Percentiles rank a stretch among this genome's conserved stretches.
phyloP scores from a whole-genome alignment of 2,113 vertebrate genomes.

The Arothron firmamentum region DNA sequence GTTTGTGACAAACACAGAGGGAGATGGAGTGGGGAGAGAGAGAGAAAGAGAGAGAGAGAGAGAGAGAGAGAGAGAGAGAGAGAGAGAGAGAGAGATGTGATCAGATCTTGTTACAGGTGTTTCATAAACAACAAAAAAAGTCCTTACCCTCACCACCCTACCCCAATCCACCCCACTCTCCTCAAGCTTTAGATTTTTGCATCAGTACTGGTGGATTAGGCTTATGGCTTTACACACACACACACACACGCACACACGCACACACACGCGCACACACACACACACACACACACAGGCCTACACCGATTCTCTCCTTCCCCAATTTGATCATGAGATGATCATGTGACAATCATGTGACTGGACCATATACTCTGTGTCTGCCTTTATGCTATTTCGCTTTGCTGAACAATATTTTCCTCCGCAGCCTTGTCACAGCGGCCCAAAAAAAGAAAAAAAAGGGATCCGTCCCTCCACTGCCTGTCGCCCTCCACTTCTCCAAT shows the following conservation, averaged over 20 bases:
- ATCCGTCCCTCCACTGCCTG: slow-evolving; percentile 5
- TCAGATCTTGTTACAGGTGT: slow-evolving; percentile 71
- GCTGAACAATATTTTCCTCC: slow-evolving; percentile 9
- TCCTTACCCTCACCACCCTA: slow-evolving; percentile 52
- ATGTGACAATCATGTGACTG: slow-evolving; percentile 65
- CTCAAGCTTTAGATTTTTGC: slow-evolving; percentile 35
- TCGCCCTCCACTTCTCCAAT: slow-evolving; percentile 4
- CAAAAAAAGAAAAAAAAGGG: not conserved
- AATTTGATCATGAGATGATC: slow-evolving; percentile 50
- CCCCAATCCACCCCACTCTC: slow-evolving; percentile 28
- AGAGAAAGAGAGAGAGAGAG: slow-evolving; percentile 26
- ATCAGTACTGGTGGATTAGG: slow-evolving; percentile 37
- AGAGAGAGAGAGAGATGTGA: slow-evolving; percentile 34
- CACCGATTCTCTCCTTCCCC: slow-evolving; percentile 48
- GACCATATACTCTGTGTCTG: slow-evolving; percentile 11
- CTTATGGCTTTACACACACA: slow-evolving; percentile 32
- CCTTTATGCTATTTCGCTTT: slow-evolving; percentile 38
- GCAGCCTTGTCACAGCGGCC: too few relatives aligned
- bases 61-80: slow-evolving; percentile 18
- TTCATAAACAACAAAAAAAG: slow-evolving; percentile 72
- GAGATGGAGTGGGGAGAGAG: slow-evolving; percentile 9
- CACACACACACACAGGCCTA: slow-evolving; percentile 23
- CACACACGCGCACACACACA: slow-evolving; percentile 29
- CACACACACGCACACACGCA: slow-evolving; percentile 30
- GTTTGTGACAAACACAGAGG: slow-evolving; percentile 60